phyloP scores from a whole-genome alignment of 30 jellyfish, hydroid and myxozoan genomes.

The Haliclystus octoradiatus region DNA sequence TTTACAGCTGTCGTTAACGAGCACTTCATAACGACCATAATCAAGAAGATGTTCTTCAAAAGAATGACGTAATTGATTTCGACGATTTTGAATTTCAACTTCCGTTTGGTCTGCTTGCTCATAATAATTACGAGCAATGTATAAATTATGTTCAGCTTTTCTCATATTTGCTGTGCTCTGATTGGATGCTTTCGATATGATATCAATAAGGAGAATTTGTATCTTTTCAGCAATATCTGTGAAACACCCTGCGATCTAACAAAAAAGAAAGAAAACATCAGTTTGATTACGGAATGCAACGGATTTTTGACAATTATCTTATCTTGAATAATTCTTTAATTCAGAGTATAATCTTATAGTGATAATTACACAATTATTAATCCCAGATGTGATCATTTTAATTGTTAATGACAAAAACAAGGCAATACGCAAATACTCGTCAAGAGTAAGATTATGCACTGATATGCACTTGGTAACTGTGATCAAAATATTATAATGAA shows the following conservation, averaged over 20 bases:
- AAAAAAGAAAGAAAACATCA: not conserved
- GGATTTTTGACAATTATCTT: too few relatives aligned
- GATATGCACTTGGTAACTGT: too few relatives aligned
- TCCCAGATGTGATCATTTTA: too few relatives aligned
- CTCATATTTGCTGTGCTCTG: slow-evolving; percentile 80
- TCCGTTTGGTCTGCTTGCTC: slow-evolving; percentile 78
- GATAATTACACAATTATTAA: too few relatives aligned
- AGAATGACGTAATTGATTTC: slow-evolving; percentile 32
- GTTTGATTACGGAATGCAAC: too few relatives aligned
- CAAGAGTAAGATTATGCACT: too few relatives aligned
- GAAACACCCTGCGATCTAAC: slow-evolving; percentile 88
- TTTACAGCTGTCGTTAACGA: slow-evolving; percentile 78
- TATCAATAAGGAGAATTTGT: slow-evolving; percentile 55
- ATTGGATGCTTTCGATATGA: slow-evolving; percentile 76
- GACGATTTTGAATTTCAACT: slow-evolving; percentile 31
- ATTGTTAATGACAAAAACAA: too few relatives aligned
- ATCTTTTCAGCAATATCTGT: slow-evolving; percentile 78
- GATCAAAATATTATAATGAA: too few relatives aligned
- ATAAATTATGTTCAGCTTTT: slow-evolving; percentile 85
- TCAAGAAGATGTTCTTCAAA: slow-evolving; percentile 71
- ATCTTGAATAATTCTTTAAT: too few relatives aligned
- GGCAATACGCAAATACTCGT: too few relatives aligned
- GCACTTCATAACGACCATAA: slow-evolving; percentile 86
- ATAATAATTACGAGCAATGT: slow-evolving; percentile 64
- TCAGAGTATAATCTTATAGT: too few relatives aligned